Evolutionary conservation across 2,797 vertebrate species (phyloP), one percentile per base, ranked within the genome.

Genomic region (Myotis myotis): DNA sequence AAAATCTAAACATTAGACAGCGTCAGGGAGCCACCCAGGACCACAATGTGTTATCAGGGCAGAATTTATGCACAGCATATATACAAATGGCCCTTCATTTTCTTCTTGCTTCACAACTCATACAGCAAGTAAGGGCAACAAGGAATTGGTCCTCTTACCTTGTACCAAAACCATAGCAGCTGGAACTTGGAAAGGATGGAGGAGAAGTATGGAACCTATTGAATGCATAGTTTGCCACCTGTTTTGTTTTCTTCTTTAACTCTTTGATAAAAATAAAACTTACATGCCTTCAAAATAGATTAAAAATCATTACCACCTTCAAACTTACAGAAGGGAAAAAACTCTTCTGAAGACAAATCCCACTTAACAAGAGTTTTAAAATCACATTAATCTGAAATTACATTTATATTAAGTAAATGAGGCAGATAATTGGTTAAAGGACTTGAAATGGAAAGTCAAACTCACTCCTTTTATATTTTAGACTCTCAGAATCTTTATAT

Each of bases 361-460:
- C 36, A 84, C 81, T 92, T 94, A 76, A 81, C 25, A 90, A 87
- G 76, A 53, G 30, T 2, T 71, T 80, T 49, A 91, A 64, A 57
- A 49, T 62, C 22, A 51, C 44, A 55, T 33, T 82, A 70, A 93
- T 53, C 9, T 53, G 55, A 93, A 93, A 82, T 85, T 76, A 72
- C 13, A 72, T 85, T 91, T 84, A 53, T 76, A 55, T 72, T 80
- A 94, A 89, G 55, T 87, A 84, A 84, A 91, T 53, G 72, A 93
- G 33, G 72, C 41, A 91, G 47, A 76, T 92, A 84, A 92, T 85
- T 91, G 16, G 25, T 60, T 91, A 41, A 84, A 88, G 41, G 6
- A 94, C 51, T 96, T 88, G 53, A 93, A 78, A 91, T 85, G 16
- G 36, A 72, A 82, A 86, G 85, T 92, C 23, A 38, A 79, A 64